Percentiles rank a stretch among this genome's conserved stretches.
phyloP scores from a whole-genome alignment of 2,113 vertebrate genomes.

The Genyomyrus donnyi region DNA sequence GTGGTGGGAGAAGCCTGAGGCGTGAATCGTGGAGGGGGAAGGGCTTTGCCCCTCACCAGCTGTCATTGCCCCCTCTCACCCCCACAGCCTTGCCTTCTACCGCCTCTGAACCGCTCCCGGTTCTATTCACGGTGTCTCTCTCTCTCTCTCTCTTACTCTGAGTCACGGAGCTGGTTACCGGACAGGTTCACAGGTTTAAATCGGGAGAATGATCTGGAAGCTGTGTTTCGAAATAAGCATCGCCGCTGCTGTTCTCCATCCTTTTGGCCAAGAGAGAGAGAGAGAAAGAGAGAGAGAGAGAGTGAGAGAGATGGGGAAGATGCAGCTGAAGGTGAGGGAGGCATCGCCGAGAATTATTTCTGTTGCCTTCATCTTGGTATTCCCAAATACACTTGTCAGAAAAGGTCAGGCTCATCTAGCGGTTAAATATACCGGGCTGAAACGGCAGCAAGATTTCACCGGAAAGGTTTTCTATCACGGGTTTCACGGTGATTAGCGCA shows the following conservation, averaged over 20 bases:
- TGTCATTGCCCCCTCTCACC: conserved; percentile 3
- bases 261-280: not conserved
- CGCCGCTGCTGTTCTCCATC: not conserved
- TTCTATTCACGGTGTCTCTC: not conserved
- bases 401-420: not conserved
- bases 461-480: not conserved
- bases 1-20: not conserved
- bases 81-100: not conserved
- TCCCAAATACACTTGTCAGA: conserved; percentile 8
- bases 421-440: not conserved
- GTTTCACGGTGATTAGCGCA: not conserved
- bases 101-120: not conserved
- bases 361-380: conserved; percentile 1
- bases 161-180: not conserved
- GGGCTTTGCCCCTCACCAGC: not conserved
- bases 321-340: not conserved
- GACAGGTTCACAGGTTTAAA: conserved; percentile 10
- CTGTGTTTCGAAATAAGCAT: not conserved
- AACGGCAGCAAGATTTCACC: not conserved
- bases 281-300: not conserved
- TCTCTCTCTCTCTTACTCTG: not conserved
- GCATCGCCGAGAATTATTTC: not conserved
- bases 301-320: not conserved
- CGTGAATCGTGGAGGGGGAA: not conserved
- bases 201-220: not conserved